Conservation (phyloP, 1,140 invertebrate species). For the Drosophila parabipectinata region DNA sequence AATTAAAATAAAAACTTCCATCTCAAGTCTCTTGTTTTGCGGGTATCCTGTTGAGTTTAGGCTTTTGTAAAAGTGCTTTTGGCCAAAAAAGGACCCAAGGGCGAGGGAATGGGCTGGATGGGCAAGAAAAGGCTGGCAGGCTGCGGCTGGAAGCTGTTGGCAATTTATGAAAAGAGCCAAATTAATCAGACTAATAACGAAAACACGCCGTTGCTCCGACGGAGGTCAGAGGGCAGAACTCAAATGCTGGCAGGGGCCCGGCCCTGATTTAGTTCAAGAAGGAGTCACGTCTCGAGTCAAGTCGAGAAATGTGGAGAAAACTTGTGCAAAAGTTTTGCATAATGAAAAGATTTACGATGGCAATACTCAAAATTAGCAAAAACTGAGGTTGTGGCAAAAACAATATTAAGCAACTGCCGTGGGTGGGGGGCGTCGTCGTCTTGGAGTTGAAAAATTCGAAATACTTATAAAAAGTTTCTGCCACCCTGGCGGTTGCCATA, state of each 20-base stretch:
- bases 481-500: slow-evolving; percentile 37
- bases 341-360: slow-evolving; percentile 84
- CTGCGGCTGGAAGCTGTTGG: slow-evolving; percentile 77
- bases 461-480: slow-evolving; percentile 69
- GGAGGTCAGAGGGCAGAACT: slow-evolving; percentile 24
- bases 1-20: neutral
- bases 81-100: slow-evolving; percentile 5
- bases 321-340: slow-evolving; percentile 83
- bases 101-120: neutral
- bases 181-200: slow-evolving; percentile 84
- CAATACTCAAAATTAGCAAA: slow-evolving; percentile 82
- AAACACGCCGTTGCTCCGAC: slow-evolving; percentile 72
- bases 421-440: neutral
- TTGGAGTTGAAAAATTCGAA: slow-evolving; percentile 5
- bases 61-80: slow-evolving; percentile 13
- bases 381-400: slow-evolving; percentile 78
- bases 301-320: slow-evolving; percentile 41
- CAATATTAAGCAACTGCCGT: slow-evolving; percentile 46
- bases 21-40: slow-evolving; percentile 32
- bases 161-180: slow-evolving; percentile 84
- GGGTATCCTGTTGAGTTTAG: slow-evolving; percentile 38
- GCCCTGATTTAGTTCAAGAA: too few relatives aligned
- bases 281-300: neutral
- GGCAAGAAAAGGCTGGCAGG: slow-evolving; percentile 33
- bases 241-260: too few relatives aligned